A percentile compares a stretch with the other conserved stretches of the same genome.
These are phyloP conservation scores for Champsocephalus gunnari DNA, from an alignment of 2,797 vertebrate species.

Conservation along the genomic window DNA sequence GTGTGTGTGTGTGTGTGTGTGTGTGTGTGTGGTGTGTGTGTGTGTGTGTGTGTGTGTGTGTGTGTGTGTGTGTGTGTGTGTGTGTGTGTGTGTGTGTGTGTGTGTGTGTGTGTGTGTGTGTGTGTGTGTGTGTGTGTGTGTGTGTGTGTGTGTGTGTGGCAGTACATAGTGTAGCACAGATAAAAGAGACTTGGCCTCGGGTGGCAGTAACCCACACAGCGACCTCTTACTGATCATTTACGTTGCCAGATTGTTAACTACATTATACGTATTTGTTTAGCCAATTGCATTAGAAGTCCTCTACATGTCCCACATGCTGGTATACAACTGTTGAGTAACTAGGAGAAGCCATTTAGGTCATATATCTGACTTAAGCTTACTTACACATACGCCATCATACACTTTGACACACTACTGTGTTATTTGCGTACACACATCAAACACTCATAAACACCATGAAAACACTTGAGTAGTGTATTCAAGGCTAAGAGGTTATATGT, in stretches of 20 bases:
- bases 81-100: too few species aligned
- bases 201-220: slow-evolving; percentile 9
- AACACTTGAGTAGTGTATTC: background rate
- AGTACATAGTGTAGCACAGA: slow-evolving; percentile 1
- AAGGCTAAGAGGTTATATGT: background rate
- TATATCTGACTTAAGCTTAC: slow-evolving; percentile 1
- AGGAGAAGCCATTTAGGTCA: background rate
- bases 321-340: slow-evolving; percentile 5
- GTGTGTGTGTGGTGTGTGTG: too few species aligned
- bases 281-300: slow-evolving; percentile 1
- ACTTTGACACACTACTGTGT: background rate
- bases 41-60: too few species aligned
- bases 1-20: too few species aligned
- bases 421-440: background rate
- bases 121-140: too few species aligned
- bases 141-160: too few species aligned
- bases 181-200: slow-evolving; percentile 30
- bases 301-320: background rate
- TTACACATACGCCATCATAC: background rate
- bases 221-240: slow-evolving; percentile 19
- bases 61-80: too few species aligned
- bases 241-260: slow-evolving; percentile 20
- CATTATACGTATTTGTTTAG: slow-evolving; percentile 4
- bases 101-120: too few species aligned
- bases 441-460: background rate